Conservation (phyloP, 2,797 vertebrate genomes). For the Schizopygopsis malacanthus region DNA sequence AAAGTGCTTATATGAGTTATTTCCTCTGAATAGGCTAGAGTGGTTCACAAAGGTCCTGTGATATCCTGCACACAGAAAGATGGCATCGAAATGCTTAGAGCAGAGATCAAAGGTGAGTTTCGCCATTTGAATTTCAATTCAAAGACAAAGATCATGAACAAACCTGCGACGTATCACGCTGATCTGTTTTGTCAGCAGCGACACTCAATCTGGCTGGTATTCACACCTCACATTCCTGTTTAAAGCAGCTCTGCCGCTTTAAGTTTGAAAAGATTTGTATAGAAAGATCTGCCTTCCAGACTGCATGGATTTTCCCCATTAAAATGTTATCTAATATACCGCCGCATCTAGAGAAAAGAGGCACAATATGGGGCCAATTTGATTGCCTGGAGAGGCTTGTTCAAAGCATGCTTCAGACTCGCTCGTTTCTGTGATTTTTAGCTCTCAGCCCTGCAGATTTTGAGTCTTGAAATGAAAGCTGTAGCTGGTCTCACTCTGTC, state of each 20-base stretch:
- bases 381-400: conserved; percentile 13
- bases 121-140: conserved; percentile 31
- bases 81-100: conserved; percentile 68
- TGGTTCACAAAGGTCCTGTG: conserved; percentile 74
- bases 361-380: conserved; percentile 12
- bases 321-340: conserved; percentile 39
- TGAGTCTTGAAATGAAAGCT: conserved; percentile 19
- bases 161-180: not conserved
- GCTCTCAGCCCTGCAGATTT: not conserved
- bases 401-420: conserved; percentile 17
- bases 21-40: conserved; percentile 70
- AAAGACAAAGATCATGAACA: conserved; percentile 2
- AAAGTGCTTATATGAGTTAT: conserved; percentile 20
- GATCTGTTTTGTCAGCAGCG: conserved; percentile 17
- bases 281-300: not conserved
- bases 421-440: not conserved
- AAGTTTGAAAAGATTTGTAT: conserved; percentile 13
- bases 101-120: conserved; percentile 74
- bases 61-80: conserved; percentile 59
- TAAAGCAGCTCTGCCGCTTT: conserved; percentile 2
- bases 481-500: not conserved
- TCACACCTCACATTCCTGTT: conserved; percentile 11
- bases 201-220: not conserved
- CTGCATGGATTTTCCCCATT: conserved; percentile 29
- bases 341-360: not conserved